A percentile compares a stretch with the other conserved stretches of the same genome.
Conservation (phyloP, 2,797 vertebrate species). For the Taenioides sp. region DNA sequence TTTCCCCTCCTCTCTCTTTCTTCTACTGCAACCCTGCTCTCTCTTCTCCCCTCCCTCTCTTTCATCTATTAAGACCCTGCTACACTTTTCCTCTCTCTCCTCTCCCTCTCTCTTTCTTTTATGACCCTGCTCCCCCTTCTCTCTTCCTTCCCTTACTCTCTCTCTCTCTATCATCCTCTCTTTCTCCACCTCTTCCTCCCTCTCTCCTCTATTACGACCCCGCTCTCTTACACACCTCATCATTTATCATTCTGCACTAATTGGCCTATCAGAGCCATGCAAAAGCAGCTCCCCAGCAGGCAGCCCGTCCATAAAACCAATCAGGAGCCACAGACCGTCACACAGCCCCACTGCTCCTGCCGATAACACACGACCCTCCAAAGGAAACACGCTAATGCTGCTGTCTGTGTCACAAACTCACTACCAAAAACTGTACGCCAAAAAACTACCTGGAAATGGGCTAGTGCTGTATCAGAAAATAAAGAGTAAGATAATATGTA, state of each 20-base stretch:
- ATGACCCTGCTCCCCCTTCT: too few relatives aligned
- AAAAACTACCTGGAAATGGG: slow-evolving; percentile 5
- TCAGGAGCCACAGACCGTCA: slow-evolving; percentile 15
- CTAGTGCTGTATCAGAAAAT: background rate
- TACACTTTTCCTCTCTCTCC: too few relatives aligned
- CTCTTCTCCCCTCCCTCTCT: too few relatives aligned
- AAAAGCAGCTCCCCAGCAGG: slow-evolving; percentile 51
- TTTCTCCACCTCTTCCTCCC: background rate
- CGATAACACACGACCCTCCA: background rate
- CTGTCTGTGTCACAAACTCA: background rate
- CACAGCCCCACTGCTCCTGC: slow-evolving; percentile 10
- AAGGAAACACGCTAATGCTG: background rate
- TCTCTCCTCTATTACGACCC: slow-evolving; percentile 47
- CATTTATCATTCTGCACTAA: slow-evolving; percentile 71
- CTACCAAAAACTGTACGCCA: background rate
- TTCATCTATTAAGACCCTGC: too few relatives aligned
- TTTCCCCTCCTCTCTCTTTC: too few relatives aligned
- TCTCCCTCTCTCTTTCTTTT: too few relatives aligned
- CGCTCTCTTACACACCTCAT: slow-evolving; percentile 52
- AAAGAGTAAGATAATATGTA: background rate
- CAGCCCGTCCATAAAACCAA: slow-evolving; percentile 43
- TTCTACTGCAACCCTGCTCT: too few relatives aligned
- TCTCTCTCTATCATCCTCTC: background rate
- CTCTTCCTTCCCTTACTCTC: background rate
- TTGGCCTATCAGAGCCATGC: slow-evolving; percentile 66